phyloP scores from a whole-genome alignment of 1,140 invertebrate species.

The Lepidotrigona ventralis region DNA sequence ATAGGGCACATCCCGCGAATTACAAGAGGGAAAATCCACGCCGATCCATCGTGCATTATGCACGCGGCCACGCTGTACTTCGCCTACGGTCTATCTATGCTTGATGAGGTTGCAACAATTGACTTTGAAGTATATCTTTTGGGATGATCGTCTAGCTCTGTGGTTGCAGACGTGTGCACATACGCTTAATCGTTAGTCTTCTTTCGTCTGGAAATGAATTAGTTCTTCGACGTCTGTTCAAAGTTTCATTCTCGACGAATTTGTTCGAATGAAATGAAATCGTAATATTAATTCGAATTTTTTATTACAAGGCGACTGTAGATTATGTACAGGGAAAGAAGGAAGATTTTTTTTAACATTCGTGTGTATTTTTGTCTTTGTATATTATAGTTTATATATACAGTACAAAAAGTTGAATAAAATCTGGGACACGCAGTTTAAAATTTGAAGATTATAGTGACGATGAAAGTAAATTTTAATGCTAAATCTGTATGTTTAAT shows the following conservation, averaged over 20 bases:
- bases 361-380: too few species aligned
- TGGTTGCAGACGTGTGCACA: not conserved
- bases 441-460: too few species aligned
- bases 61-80: constrained; percentile 24
- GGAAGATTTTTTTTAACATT: too few species aligned
- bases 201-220: not conserved
- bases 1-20: constrained; percentile 37
- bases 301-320: too few species aligned
- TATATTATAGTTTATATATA: too few species aligned
- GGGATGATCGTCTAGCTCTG: constrained; percentile 4
- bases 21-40: constrained; percentile 29
- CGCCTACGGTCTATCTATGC: constrained; percentile 42
- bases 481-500: too few species aligned
- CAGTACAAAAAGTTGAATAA: too few species aligned
- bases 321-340: too few species aligned
- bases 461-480: too few species aligned
- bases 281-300: too few species aligned
- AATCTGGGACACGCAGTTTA: too few species aligned
- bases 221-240: not conserved
- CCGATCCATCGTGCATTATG: constrained; percentile 29
- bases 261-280: not conserved
- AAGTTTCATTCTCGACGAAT: not conserved
- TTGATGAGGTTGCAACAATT: constrained; percentile 35
- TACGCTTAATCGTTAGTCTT: too few species aligned
- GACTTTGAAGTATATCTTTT: constrained; percentile 11